Percentiles rank a stretch among this genome's conserved stretches.
Evolutionary conservation across 2,888 invertebrate genomes (phyloP).

Genomic region (Pseudoips prasinana): DNA sequence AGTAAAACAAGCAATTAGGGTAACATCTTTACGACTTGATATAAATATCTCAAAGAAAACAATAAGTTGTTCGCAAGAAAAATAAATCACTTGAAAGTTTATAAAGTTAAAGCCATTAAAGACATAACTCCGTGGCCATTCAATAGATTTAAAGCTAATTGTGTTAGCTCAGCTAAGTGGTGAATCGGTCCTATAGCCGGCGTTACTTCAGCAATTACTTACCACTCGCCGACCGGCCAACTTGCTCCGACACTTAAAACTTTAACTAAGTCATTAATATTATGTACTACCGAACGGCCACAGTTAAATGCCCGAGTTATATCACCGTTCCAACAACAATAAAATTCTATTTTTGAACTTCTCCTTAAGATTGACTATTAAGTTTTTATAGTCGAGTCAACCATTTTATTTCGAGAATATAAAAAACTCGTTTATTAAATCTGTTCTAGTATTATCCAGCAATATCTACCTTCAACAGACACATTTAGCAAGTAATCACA

Average conservation of each 20-base stretch:
- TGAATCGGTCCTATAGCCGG: slow-evolving; percentile 44
- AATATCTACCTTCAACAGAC: too few relatives aligned
- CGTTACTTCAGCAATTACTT: slow-evolving; percentile 63
- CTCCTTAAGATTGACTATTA: slow-evolving; percentile 7
- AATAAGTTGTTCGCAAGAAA: too few relatives aligned
- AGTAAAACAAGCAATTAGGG: too few relatives aligned
- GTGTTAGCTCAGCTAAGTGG: slow-evolving; percentile 38
- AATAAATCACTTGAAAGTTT: slow-evolving; percentile 10
- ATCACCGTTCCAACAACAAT: slow-evolving; percentile 18
- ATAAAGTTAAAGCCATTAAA: slow-evolving; percentile 25
- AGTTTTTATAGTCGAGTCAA: slow-evolving; percentile 6
- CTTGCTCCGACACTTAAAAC: slow-evolving; percentile 62
- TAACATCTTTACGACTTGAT: too few relatives aligned
- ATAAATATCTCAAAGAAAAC: too few relatives aligned
- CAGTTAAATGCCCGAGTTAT: slow-evolving; percentile 14
- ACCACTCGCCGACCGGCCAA: slow-evolving; percentile 39
- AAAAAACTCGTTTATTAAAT: slow-evolving; percentile 6
- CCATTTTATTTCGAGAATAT: slow-evolving; percentile 11
- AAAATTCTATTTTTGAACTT: slow-evolving; percentile 23
- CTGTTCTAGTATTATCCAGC: too few relatives aligned
- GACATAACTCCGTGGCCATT: slow-evolving; percentile 10
- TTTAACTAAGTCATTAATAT: slow-evolving; percentile 71
- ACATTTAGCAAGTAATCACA: too few relatives aligned
- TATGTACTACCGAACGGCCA: slow-evolving; percentile 51
- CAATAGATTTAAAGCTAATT: slow-evolving; percentile 26